phyloP scores from a whole-genome alignment of 1,140 invertebrate genomes.

The Pseudachorutes palmiensis region DNA sequence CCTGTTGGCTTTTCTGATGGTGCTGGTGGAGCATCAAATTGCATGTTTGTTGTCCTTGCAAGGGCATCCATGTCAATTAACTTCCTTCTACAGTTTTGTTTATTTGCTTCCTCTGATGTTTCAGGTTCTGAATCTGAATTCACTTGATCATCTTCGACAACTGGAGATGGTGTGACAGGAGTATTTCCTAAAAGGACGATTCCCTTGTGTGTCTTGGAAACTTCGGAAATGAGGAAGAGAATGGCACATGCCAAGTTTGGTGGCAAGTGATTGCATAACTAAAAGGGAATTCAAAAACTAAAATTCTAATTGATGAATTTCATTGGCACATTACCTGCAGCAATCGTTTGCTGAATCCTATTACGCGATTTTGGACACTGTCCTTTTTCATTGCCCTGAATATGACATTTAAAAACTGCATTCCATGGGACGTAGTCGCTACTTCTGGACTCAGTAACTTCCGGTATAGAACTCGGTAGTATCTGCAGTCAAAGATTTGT shows the following conservation, averaged over 20 bases:
- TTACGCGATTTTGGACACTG: slow-evolving; percentile 56
- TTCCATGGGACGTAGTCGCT: slow-evolving; percentile 61
- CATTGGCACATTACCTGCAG: slow-evolving; percentile 58
- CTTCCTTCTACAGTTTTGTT: slow-evolving; percentile 16
- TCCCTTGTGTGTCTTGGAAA: slow-evolving; percentile 45
- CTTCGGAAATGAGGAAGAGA: slow-evolving; percentile 69
- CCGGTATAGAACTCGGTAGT: slow-evolving; percentile 80
- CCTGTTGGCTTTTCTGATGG: not conserved
- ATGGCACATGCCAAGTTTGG: slow-evolving; percentile 62
- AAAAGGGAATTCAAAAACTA: slow-evolving; percentile 10
- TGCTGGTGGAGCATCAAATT: not conserved
- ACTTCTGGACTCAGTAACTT: slow-evolving; percentile 74
- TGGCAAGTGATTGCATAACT: slow-evolving; percentile 49
- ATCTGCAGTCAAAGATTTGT: no score
- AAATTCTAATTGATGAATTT: slow-evolving; percentile 1
- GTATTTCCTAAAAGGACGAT: slow-evolving; percentile 33
- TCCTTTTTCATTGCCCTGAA: slow-evolving; percentile 78
- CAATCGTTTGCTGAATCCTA: slow-evolving; percentile 81
- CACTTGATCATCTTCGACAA: slow-evolving; percentile 40
- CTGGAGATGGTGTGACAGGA: slow-evolving; percentile 11
- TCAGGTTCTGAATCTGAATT: slow-evolving; percentile 42
- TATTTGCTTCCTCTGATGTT: slow-evolving; percentile 35
- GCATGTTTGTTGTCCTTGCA: slow-evolving; percentile 40
- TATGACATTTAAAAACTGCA: slow-evolving; percentile 78
- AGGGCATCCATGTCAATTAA: slow-evolving; percentile 41